Evolutionary conservation across 2,797 vertebrate species (phyloP).

Genomic region (Betta splendens): DNA sequence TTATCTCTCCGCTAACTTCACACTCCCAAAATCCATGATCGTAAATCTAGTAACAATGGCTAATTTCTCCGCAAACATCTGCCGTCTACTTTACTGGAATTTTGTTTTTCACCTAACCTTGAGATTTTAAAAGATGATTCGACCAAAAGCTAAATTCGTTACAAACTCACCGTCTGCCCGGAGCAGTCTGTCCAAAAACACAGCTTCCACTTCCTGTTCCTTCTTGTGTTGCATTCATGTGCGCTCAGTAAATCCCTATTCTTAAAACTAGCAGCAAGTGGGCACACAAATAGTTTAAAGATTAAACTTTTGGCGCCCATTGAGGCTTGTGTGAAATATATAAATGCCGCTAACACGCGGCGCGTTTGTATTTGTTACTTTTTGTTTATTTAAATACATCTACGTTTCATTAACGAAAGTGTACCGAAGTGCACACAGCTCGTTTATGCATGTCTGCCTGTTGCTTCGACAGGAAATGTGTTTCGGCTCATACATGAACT

Average conservation of each 20-base stretch:
- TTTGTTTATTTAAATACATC: no score
- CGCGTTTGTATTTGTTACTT: neutral
- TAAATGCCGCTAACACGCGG: neutral
- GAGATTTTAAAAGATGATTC: accelerated
- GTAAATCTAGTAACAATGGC: neutral
- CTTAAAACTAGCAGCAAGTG: neutral
- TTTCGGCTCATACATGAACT: no score
- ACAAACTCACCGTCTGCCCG: slow-evolving; percentile 59
- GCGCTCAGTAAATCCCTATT: slow-evolving; percentile 3
- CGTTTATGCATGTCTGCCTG: no score
- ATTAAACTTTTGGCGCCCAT: neutral
- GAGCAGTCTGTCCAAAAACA: slow-evolving; percentile 20
- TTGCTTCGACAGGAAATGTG: no score
- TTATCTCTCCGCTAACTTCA: neutral
- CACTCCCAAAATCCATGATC: no score
- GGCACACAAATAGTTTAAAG: neutral
- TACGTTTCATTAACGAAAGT: accelerated
- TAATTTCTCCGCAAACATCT: neutral
- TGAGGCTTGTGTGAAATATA: neutral
- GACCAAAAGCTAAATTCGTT: neutral
- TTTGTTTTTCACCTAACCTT: accelerated
- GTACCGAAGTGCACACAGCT: no score
- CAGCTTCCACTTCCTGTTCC: slow-evolving; percentile 56
- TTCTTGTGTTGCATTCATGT: slow-evolving; percentile 46
- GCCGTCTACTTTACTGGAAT: neutral